Evolutionary conservation across 1,140 invertebrate species (phyloP), one percentile per base, ranked within the genome.

Genomic region (Lepidotrigona ventralis): DNA sequence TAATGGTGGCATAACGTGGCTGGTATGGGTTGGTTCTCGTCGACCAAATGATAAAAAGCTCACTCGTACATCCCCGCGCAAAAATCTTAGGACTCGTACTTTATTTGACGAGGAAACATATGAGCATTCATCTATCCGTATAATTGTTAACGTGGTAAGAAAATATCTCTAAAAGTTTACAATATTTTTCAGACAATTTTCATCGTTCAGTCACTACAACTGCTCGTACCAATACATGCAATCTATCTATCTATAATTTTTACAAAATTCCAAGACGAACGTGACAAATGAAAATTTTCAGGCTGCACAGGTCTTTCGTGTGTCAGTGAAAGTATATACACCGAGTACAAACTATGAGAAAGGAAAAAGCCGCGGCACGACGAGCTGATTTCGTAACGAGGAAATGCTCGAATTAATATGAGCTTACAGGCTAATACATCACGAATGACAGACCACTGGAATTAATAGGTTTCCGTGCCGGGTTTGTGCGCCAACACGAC

Each of bases 341-440:
- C 29, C 11, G 15, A 19, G 21, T 12, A 39, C 14, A 46, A 46
- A 46, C 6, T 46, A 8, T 39, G 76, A 54, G 63, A 68, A 64
- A 53, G 4, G 75, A 77, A 66, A 46, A 17, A 68, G 14, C 17
- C 6, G 26, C 21, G n/a, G 58, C 29, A 23, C 8, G 12, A 51
- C 46, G 6, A 46, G 39, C 39, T 39, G n/a, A 78, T 78, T 54
- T 78, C 60, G 76, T 29, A 68, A 68, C 14, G 8, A 19, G 60
- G 46, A 77, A 77, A 77, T 53, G 60, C 60, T 33, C 39, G 39
- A 51, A 66, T 77, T 77, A 58, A 77, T 66, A 33, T 53, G 63
- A 53, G 75, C 26, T 53, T 77, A 9, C 11, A 29, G 12, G 26
- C 11, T 77, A 53, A 66, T 78, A n/a, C 19, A 54, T 79, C 75